Conservation (phyloP, 2,888 invertebrate genomes). For the Embidobia sp. region DNA sequence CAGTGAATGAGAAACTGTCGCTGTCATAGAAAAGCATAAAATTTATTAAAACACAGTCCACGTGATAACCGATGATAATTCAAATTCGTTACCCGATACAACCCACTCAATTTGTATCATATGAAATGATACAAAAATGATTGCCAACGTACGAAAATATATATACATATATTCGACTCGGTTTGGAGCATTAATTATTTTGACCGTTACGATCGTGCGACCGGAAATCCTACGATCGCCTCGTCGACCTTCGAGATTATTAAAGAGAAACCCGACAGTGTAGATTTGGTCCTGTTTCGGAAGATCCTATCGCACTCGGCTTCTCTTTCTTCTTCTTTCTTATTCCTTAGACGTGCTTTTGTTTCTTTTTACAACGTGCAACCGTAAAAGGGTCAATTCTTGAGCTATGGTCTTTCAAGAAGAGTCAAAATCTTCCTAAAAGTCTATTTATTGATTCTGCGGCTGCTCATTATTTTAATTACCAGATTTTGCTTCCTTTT, state of each 20-base stretch:
- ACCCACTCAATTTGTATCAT: slow-evolving; percentile 61
- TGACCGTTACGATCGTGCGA: slow-evolving; percentile 71
- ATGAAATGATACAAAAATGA: slow-evolving; percentile 69
- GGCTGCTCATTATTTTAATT: slow-evolving; percentile 21
- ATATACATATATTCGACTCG: slow-evolving; percentile 38
- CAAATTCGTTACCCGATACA: slow-evolving; percentile 61
- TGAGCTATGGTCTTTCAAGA: background rate
- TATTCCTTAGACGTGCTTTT: slow-evolving; percentile 22
- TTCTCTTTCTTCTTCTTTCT: slow-evolving; percentile 45
- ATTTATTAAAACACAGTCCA: slow-evolving; percentile 51
- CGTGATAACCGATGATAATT: slow-evolving; percentile 60
- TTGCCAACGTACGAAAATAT: slow-evolving; percentile 48
- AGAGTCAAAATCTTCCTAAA: slow-evolving; percentile 40
- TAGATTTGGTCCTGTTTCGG: slow-evolving; percentile 67
- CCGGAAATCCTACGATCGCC: slow-evolving; percentile 69
- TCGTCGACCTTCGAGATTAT: slow-evolving; percentile 66
- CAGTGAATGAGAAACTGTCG: slow-evolving; percentile 51
- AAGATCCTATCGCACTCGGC: slow-evolving; percentile 55
- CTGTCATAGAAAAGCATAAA: slow-evolving; percentile 60
- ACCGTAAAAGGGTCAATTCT: slow-evolving; percentile 59
- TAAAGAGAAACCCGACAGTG: slow-evolving; percentile 64
- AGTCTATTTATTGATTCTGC: too few relatives aligned
- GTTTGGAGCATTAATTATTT: slow-evolving; percentile 70
- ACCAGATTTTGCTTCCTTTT: slow-evolving; percentile 2
- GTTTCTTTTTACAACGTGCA: slow-evolving; percentile 31